These are phyloP conservation scores for Dicyrtomina minuta DNA, from an alignment of 2,888 invertebrate genomes.

Conservation along the genomic window DNA sequence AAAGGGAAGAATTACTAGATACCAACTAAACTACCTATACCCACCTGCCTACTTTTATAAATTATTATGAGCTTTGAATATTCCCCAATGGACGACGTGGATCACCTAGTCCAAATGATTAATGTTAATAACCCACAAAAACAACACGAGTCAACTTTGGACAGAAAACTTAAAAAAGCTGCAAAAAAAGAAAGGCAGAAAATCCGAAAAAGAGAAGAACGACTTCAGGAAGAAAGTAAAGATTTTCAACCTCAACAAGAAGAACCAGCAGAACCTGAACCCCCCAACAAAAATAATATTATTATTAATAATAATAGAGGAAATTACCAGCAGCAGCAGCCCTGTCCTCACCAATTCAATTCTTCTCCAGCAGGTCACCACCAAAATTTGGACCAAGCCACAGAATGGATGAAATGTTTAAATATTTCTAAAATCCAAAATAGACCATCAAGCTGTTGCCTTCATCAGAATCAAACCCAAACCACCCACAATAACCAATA, in stretches of 20 bases:
- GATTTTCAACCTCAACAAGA: too few species aligned
- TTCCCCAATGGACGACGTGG: conserved; percentile 39
- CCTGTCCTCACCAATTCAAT: too few species aligned
- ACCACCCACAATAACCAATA: too few species aligned
- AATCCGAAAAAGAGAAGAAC: conserved; percentile 66
- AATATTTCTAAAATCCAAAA: conserved; percentile 15
- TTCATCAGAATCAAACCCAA: too few species aligned
- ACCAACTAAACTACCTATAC: too few species aligned
- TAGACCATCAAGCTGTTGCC: too few species aligned
- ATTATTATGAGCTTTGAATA: too few species aligned
- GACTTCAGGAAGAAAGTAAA: background rate
- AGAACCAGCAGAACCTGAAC: background rate
- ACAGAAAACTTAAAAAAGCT: conserved; percentile 64
- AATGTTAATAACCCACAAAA: conserved; percentile 40
- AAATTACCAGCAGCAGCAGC: background rate
- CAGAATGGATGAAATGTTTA: background rate
- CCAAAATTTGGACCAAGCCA: conserved; percentile 9
- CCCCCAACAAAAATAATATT: too few species aligned
- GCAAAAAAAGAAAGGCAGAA: conserved; percentile 82
- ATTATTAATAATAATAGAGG: background rate
- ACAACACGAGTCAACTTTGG: conserved; percentile 20
- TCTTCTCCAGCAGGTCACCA: too few species aligned
- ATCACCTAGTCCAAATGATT: conserved; percentile 45
- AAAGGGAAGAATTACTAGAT: too few species aligned
- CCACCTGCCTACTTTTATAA: too few species aligned